phyloP scores from a whole-genome alignment of 2,888 invertebrate genomes.

The Amblyteles armatorius region DNA sequence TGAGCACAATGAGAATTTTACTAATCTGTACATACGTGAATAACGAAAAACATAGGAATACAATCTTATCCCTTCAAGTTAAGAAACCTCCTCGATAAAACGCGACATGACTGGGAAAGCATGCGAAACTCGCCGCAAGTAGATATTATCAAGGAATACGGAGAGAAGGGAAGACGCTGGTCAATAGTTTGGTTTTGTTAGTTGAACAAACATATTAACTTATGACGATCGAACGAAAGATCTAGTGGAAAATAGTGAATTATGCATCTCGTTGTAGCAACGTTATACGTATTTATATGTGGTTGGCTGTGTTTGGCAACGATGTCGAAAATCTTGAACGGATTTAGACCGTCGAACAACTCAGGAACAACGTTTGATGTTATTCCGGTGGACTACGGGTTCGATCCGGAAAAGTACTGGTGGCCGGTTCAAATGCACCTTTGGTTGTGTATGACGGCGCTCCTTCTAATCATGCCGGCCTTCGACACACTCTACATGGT shows the following conservation, averaged over 20 bases:
- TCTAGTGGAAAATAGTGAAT: neutral
- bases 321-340: neutral
- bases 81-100: neutral
- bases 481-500: slow-evolving; percentile 16
- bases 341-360: neutral
- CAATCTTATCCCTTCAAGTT: neutral
- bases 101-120: neutral
- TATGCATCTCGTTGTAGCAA: neutral
- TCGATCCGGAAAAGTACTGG: slow-evolving; percentile 29
- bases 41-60: neutral
- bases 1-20: neutral
- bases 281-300: neutral
- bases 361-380: neutral
- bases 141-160: neutral
- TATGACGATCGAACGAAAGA: too few relatives aligned
- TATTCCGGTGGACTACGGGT: slow-evolving; percentile 8
- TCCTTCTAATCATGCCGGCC: neutral
- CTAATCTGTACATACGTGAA: too few relatives aligned
- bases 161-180: slow-evolving; percentile 4
- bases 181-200: slow-evolving; percentile 7
- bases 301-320: neutral
- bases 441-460: neutral
- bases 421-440: neutral
- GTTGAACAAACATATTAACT: neutral
- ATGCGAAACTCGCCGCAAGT: neutral